Conservation (phyloP, 2,797 vertebrate genomes). For the Oceanodroma leucorhoa region DNA sequence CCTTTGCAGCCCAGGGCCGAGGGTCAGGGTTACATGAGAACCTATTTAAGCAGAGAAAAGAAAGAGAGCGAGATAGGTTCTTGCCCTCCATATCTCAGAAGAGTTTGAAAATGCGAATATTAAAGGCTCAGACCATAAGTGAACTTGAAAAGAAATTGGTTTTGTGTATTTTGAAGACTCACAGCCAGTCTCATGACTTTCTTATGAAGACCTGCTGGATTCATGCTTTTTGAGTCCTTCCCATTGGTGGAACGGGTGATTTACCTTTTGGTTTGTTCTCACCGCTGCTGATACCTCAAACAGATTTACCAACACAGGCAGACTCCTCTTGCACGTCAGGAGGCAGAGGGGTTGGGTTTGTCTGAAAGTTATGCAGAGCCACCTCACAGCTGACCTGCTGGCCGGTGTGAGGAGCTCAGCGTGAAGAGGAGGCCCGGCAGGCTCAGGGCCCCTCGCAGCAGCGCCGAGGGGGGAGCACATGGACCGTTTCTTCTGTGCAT, state of each 20-base stretch:
- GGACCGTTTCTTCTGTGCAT: background rate
- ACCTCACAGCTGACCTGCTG: background rate
- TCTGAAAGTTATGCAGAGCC: background rate
- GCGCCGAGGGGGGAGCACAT: accelerated
- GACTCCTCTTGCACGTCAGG: background rate
- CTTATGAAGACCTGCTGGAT: background rate
- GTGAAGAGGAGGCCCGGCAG: accelerated
- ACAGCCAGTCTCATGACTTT: background rate
- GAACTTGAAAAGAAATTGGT: background rate
- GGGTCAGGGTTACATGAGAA: background rate
- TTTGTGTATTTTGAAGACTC: background rate
- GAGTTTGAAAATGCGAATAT: background rate
- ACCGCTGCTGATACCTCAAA: background rate
- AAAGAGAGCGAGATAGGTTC: background rate
- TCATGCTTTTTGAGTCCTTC: background rate
- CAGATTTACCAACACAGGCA: background rate
- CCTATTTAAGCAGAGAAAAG: background rate
- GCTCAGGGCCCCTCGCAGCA: background rate
- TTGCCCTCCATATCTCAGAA: background rate
- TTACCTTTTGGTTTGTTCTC: background rate
- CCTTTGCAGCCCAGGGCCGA: background rate
- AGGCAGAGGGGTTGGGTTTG: background rate
- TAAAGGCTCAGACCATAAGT: background rate
- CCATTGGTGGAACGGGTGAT: background rate
- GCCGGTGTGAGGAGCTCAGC: background rate